phyloP scores from a whole-genome alignment of 2,113 vertebrate genomes.

The Chrysemys picta region DNA sequence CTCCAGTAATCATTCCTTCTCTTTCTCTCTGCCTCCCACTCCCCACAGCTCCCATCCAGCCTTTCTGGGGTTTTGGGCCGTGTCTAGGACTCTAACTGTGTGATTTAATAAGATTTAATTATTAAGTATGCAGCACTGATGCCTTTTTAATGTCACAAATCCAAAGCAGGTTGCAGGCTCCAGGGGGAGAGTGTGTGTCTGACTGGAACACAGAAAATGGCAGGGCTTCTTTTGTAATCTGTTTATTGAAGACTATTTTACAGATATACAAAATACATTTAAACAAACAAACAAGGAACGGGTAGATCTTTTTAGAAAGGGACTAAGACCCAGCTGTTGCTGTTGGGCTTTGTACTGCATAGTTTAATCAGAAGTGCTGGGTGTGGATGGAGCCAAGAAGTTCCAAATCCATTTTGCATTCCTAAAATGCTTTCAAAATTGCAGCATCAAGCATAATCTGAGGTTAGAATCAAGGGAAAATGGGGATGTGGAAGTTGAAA shows the following conservation, averaged over 20 bases:
- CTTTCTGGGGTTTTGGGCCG: not conserved
- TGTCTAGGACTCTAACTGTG: no score
- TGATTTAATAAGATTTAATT: not conserved
- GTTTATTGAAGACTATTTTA: not conserved
- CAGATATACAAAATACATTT: not conserved
- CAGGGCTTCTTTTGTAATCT: not conserved
- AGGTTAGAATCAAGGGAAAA: not conserved
- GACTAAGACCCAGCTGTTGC: accelerated
- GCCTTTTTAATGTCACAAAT: not conserved
- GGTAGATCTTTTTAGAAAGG: accelerated
- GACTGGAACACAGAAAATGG: no score
- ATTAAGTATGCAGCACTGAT: no score
- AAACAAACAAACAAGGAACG: not conserved
- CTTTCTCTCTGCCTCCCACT: not conserved
- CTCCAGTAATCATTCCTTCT: not conserved
- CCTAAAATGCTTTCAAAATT: not conserved
- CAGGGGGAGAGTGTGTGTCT: no score
- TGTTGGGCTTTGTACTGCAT: not conserved
- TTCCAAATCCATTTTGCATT: not conserved
- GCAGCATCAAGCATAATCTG: accelerated
- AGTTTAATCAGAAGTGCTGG: not conserved
- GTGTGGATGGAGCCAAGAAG: not conserved
- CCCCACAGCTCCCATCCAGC: no score
- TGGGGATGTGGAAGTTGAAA: accelerated
- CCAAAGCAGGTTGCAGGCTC: not conserved